These are phyloP conservation scores for Tenthredo livida DNA, from an alignment of 2,888 invertebrate genomes.

Conservation along the genomic window DNA sequence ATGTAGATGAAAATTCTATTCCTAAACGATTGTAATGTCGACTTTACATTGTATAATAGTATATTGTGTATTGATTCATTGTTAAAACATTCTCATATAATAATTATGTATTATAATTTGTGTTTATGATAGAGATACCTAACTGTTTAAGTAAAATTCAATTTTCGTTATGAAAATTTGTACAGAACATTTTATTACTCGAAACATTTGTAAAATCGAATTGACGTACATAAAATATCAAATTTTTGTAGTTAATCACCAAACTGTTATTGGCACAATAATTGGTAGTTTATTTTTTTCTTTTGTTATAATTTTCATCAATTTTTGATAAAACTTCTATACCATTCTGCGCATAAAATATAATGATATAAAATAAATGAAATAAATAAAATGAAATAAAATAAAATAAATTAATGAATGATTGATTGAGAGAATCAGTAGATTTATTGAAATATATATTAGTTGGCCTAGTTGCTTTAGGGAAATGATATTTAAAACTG, in stretches of 20 bases:
- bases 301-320: neutral
- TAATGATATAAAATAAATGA: neutral
- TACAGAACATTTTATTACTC: constrained; percentile 21
- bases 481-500: neutral
- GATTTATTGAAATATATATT: constrained; percentile 13
- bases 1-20: neutral
- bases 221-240: neutral
- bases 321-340: constrained; percentile 2
- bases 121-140: constrained; percentile 23
- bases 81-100: constrained; percentile 55
- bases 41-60: constrained; percentile 52
- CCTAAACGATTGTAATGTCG: constrained; percentile 49
- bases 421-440: neutral
- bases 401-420: too few relatives aligned
- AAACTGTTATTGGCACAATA: constrained; percentile 20
- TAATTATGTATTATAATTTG: constrained; percentile 55
- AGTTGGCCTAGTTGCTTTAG: neutral
- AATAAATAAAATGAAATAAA: neutral
- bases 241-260: neutral
- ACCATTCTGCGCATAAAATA: constrained; percentile 2
- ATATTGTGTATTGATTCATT: constrained; percentile 58
- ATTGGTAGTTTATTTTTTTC: neutral
- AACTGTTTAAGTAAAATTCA: constrained; percentile 23
- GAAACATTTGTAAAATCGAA: constrained; percentile 7
- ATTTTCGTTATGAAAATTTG: constrained; percentile 23